A percentile compares a stretch with the other conserved stretches of the same genome.
Evolutionary conservation across 2,888 invertebrate species (phyloP).

Genomic region (Hirtodrosophila cameraria): DNA sequence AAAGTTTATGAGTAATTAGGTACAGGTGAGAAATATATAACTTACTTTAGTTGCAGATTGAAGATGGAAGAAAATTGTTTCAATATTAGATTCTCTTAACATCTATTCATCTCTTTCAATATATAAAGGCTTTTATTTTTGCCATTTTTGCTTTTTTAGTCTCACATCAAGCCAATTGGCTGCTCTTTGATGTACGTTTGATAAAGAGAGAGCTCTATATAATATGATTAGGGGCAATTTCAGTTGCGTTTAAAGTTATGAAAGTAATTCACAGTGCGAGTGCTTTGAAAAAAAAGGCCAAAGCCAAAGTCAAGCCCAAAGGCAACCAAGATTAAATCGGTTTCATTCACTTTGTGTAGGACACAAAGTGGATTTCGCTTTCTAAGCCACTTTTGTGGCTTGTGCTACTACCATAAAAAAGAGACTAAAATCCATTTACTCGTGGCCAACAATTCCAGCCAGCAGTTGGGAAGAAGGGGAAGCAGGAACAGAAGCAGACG

Average conservation of each 20-base stretch:
- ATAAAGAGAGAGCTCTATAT: slow-evolving; percentile 8
- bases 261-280: slow-evolving; percentile 19
- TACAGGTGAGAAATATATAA: no score
- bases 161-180: slow-evolving; percentile 4
- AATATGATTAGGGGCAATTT: slow-evolving; percentile 43
- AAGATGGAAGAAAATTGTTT: no score
- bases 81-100: no score
- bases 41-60: no score
- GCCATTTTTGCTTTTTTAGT: neutral
- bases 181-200: slow-evolving; percentile 42
- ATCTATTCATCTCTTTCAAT: neutral
- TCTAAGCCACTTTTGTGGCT: slow-evolving; percentile 41
- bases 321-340: slow-evolving; percentile 46
- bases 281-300: slow-evolving; percentile 7
- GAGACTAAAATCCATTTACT: neutral
- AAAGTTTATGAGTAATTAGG: slow-evolving; percentile 13
- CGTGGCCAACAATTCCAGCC: neutral
- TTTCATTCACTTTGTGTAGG: slow-evolving; percentile 41
- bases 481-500: no score
- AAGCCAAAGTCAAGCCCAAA: slow-evolving; percentile 28
- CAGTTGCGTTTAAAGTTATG: slow-evolving; percentile 23
- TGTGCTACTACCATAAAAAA: slow-evolving; percentile 30
- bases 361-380: slow-evolving; percentile 53
- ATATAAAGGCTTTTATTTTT: neutral
- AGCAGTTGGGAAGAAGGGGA: neutral